phyloP scores from a whole-genome alignment of 2,113 vertebrate genomes.

The Passer domesticus region DNA sequence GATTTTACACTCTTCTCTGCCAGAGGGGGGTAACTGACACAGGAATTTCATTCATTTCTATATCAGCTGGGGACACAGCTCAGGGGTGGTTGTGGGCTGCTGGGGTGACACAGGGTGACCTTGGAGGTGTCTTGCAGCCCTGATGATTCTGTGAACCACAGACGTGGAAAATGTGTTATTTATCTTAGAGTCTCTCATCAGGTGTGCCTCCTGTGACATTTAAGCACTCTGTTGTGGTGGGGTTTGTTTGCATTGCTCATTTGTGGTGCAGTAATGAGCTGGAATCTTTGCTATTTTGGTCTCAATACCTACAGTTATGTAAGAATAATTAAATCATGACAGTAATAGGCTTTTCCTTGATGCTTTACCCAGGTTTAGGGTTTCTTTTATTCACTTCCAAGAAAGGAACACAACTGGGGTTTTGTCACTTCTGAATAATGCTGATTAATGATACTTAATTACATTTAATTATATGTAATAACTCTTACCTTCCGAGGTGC shows the following conservation, averaged over 20 bases:
- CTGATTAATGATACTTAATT: background rate
- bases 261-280: background rate
- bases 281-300: background rate
- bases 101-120: background rate
- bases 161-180: background rate
- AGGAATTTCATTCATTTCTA: background rate
- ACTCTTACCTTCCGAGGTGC: background rate
- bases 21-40: background rate
- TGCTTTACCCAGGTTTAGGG: background rate
- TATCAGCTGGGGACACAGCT: accelerated
- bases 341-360: background rate
- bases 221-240: background rate
- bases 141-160: background rate
- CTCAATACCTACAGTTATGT: background rate
- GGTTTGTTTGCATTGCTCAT: background rate
- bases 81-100: background rate
- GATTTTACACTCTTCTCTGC: background rate
- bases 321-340: background rate
- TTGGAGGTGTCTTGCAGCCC: background rate
- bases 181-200: background rate
- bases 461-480: background rate
- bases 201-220: background rate
- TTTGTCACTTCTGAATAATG: background rate
- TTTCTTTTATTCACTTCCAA: background rate
- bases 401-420: background rate